Evolutionary conservation across 2,888 invertebrate genomes (phyloP).

Genomic region (Melipona beecheii): DNA sequence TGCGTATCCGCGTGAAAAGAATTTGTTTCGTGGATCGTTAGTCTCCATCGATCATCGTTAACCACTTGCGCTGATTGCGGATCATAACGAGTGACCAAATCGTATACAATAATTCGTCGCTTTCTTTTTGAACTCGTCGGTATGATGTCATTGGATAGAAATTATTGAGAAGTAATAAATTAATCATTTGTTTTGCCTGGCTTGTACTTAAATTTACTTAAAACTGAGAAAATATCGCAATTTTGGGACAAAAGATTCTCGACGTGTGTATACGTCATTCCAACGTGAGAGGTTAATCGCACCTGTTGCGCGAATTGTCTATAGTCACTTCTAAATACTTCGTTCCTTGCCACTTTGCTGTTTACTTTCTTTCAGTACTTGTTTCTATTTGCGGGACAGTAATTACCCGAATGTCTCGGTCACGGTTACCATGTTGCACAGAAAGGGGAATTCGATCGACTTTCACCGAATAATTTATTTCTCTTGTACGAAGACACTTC

Average conservation of each 20-base stretch:
- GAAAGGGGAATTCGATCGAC: slow-evolving; percentile 47
- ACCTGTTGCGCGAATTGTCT: background rate
- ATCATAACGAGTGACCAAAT: no score
- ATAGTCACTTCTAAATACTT: background rate
- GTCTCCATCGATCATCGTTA: slow-evolving; percentile 2
- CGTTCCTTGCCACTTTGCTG: slow-evolving; percentile 27
- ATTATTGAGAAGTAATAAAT: no score
- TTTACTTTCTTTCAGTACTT: slow-evolving; percentile 62
- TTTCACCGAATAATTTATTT: slow-evolving; percentile 54
- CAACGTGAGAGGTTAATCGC: background rate
- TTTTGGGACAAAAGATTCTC: no score
- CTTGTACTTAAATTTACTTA: no score
- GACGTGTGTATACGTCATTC: no score
- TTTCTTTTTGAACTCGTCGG: no score
- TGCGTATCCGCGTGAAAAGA: background rate
- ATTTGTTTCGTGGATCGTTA: background rate
- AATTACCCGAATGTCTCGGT: slow-evolving; percentile 39
- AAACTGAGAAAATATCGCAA: no score
- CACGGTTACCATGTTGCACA: slow-evolving; percentile 32
- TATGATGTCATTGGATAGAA: no score
- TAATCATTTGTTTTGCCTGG: no score
- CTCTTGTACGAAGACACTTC: slow-evolving; percentile 1
- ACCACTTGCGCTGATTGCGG: no score
- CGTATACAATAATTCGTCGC: no score
- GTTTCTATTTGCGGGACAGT: slow-evolving; percentile 41